Percentiles rank a stretch among this genome's conserved stretches.
phyloP scores from a whole-genome alignment of 2,888 invertebrate species.

The Asteroscopus sphinx region DNA sequence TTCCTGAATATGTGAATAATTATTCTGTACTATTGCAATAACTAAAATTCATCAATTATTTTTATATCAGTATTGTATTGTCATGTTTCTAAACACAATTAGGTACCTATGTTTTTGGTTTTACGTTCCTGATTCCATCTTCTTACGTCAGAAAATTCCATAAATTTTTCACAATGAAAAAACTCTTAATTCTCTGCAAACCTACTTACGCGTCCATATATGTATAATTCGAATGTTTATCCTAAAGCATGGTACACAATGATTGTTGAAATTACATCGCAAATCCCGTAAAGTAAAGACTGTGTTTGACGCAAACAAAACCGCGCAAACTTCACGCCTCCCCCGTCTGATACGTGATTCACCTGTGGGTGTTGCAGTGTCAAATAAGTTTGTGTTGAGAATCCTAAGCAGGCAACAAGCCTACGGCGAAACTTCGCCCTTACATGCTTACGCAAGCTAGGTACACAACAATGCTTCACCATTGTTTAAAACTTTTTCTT shows the following conservation, averaged over 20 bases:
- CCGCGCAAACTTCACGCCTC: conserved; percentile 17
- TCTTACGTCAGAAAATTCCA: background rate
- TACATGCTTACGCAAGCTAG: conserved; percentile 15
- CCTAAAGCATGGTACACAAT: conserved; percentile 21
- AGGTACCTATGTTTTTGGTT: background rate
- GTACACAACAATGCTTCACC: conserved; percentile 12
- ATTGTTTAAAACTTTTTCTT: conserved; percentile 16
- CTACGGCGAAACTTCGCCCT: conserved; percentile 35
- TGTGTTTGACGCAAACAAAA: conserved; percentile 36
- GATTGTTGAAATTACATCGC: conserved; percentile 29
- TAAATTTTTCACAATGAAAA: conserved; percentile 12
- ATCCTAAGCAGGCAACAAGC: conserved; percentile 50
- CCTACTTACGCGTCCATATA: background rate
- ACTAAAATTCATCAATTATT: no score
- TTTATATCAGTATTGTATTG: background rate
- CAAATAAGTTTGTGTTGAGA: conserved; percentile 61
- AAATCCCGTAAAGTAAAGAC: conserved; percentile 22
- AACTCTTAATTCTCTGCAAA: conserved; percentile 3
- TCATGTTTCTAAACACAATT: background rate
- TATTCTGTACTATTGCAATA: no score
- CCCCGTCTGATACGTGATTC: conserved; percentile 42
- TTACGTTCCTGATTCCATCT: background rate
- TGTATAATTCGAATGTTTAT: conserved; percentile 5
- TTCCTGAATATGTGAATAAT: no score
- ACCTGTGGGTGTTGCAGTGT: conserved; percentile 58